Conservation (phyloP, 2,113 vertebrate genomes). For the Pseudorectes ferrugineus region DNA sequence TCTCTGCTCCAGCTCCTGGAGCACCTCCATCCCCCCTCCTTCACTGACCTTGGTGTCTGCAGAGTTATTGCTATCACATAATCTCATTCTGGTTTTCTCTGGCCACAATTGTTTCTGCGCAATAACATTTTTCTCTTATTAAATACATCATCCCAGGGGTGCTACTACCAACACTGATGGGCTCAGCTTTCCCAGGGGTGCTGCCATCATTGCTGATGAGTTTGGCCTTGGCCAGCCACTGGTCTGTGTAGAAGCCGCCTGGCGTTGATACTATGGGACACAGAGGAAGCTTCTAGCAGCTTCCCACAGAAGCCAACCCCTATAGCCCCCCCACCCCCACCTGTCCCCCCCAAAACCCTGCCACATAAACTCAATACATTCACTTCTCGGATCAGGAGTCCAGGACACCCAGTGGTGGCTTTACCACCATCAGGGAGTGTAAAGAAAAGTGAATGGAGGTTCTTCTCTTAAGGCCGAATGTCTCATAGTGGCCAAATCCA, state of each 20-base stretch:
- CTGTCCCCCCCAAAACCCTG: rapidly evolving
- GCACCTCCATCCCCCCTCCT: not conserved
- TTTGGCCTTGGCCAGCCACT: not conserved
- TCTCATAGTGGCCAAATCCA: not conserved
- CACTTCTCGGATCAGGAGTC: not conserved
- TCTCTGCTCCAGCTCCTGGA: not conserved
- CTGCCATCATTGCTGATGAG: not conserved
- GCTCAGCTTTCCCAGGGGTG: not conserved
- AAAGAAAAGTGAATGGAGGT: not conserved
- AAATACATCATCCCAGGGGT: not conserved
- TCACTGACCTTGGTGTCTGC: not conserved
- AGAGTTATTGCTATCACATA: not conserved
- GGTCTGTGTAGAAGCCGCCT: not conserved
- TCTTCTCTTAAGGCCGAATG: not conserved
- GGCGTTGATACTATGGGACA: not conserved
- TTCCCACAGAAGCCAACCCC: not conserved
- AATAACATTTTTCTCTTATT: not conserved
- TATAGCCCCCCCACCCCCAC: not conserved
- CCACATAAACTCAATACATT: rapidly evolving
- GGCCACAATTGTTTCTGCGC: rapidly evolving
- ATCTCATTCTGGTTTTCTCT: not conserved
- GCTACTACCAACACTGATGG: not conserved
- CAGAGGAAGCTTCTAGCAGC: not conserved
- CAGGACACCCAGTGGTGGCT: not conserved
- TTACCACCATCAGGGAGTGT: not conserved